These are phyloP conservation scores for Rhagium mordax DNA, from an alignment of 2,888 invertebrate species.

Conservation along the genomic window DNA sequence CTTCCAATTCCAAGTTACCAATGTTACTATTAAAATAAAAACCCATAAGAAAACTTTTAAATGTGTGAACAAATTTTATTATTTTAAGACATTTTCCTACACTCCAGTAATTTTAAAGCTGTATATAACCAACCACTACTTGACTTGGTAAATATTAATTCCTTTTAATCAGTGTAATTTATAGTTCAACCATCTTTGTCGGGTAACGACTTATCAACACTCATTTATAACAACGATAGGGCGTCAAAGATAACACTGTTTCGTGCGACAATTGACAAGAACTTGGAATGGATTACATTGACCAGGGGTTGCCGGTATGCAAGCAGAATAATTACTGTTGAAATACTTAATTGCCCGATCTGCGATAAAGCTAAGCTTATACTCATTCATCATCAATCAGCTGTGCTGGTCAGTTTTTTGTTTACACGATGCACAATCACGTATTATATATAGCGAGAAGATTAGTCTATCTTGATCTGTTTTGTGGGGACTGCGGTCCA, in stretches of 20 bases:
- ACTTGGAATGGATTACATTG: conserved; percentile 6
- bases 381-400: not conserved
- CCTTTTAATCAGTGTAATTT: conserved; percentile 1
- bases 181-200: conserved; percentile 4
- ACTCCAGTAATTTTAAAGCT: no score
- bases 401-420: not conserved
- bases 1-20: no score
- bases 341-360: conserved; percentile 4
- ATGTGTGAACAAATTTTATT: no score
- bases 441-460: not conserved
- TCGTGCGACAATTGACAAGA: conserved; percentile 16
- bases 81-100: no score
- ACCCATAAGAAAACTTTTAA: no score
- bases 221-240: conserved; percentile 16
- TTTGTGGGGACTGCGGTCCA: not conserved
- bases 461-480: not conserved
- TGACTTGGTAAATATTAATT: not conserved
- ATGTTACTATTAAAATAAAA: no score
- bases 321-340: not conserved
- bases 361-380: not conserved
- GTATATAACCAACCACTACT: no score
- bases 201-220: conserved; percentile 12
- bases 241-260: conserved; percentile 21
- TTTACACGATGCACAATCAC: not conserved
- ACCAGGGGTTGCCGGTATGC: not conserved